phyloP scores from a whole-genome alignment of 2,797 vertebrate genomes.

The Karalla daura region DNA sequence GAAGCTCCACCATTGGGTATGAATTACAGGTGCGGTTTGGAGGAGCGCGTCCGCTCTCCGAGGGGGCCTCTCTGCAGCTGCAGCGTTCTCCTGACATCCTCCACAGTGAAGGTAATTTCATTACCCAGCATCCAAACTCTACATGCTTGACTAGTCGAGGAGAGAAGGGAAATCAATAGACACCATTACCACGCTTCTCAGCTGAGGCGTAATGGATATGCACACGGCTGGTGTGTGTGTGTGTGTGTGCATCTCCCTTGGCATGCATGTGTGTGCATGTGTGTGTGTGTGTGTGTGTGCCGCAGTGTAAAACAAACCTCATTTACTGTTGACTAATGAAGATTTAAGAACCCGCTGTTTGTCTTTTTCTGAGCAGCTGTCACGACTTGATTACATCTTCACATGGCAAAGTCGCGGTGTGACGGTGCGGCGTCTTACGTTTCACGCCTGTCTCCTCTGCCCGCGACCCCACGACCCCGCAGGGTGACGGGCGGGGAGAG shows the following conservation, averaged over 20 bases:
- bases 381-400: conserved; percentile 71
- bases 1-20: conserved; percentile 36
- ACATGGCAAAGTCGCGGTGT: conserved; percentile 33
- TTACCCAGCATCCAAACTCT: conserved; percentile 73
- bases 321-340: conserved; percentile 80
- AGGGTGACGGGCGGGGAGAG: conserved; percentile 27
- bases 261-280: not conserved
- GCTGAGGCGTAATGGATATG: conserved; percentile 72
- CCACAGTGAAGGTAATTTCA: conserved; percentile 73
- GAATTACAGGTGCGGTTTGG: conserved; percentile 69
- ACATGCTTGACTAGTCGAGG: conserved; percentile 68
- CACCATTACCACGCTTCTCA: conserved; percentile 73
- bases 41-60: conserved; percentile 46
- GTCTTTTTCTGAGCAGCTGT: conserved; percentile 72
- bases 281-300: conserved; percentile 28
- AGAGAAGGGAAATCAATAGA: conserved; percentile 76
- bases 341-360: conserved; percentile 77
- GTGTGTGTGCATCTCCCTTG: too few species aligned
- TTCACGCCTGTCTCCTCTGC: conserved; percentile 54
- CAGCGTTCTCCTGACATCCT: conserved; percentile 62
- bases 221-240: conserved; percentile 5
- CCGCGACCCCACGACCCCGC: conserved; percentile 49
- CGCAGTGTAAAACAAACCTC: conserved; percentile 72
- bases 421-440: conserved; percentile 49
- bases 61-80: conserved; percentile 53